Evolutionary conservation across 2,797 vertebrate genomes (phyloP).

Genomic region (Phylloscopus collybita): DNA sequence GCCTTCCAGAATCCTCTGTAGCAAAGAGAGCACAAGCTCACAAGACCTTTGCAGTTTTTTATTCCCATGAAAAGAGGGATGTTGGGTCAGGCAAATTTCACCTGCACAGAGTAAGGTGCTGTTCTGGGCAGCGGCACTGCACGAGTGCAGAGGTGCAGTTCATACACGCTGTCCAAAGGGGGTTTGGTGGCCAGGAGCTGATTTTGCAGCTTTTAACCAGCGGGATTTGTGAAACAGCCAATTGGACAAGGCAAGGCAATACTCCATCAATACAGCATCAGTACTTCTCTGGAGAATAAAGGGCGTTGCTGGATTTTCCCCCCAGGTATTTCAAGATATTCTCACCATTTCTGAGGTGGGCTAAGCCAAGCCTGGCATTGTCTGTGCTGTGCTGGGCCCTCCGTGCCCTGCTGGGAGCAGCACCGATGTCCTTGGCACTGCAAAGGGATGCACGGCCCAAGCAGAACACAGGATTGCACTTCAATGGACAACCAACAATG

Average conservation of each 20-base stretch:
- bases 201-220: neutral
- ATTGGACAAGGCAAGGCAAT: neutral
- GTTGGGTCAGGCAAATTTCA: neutral
- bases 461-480: neutral
- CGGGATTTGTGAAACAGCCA: neutral
- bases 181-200: neutral
- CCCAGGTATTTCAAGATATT: neutral
- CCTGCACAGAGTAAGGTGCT: neutral
- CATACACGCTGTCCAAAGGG: rapidly evolving
- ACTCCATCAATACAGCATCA: too few relatives aligned
- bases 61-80: neutral
- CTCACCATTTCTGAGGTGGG: neutral
- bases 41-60: neutral
- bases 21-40: neutral
- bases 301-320: rapidly evolving
- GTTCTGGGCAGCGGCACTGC: neutral
- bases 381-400: neutral
- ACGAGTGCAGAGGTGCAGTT: too few relatives aligned
- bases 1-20: neutral
- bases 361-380: rapidly evolving
- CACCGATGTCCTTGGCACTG: neutral
- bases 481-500: rapidly evolving
- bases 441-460: neutral
- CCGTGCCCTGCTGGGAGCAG: neutral
- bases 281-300: neutral